Evolutionary conservation across 2,797 vertebrate genomes (phyloP).

Genomic region (Chelonia mydas): DNA sequence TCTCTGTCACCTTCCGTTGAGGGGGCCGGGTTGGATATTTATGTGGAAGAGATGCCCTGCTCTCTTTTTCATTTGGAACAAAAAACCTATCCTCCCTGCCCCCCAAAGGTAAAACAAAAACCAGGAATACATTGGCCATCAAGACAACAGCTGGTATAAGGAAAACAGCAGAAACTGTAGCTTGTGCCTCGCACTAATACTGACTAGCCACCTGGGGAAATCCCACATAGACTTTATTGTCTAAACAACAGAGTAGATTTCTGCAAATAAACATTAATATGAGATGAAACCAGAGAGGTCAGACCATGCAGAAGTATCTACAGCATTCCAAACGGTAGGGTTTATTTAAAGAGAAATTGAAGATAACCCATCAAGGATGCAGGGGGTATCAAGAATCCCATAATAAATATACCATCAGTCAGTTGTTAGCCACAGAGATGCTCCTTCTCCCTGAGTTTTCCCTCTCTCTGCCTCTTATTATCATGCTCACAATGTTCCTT

Average conservation of each 20-base stretch:
- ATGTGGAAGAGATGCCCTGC: background rate
- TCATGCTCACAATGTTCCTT: accelerated
- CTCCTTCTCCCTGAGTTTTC: accelerated
- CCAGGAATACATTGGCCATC: background rate
- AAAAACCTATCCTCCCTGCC: background rate
- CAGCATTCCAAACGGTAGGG: background rate
- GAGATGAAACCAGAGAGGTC: accelerated
- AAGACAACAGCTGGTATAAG: slow-evolving; percentile 53
- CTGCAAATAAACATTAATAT: background rate
- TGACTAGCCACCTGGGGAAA: background rate
- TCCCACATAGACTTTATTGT: background rate
- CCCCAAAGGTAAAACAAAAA: slow-evolving; percentile 1
- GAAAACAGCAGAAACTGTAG: background rate
- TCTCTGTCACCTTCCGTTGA: slow-evolving; percentile 14
- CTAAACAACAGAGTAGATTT: slow-evolving; percentile 29
- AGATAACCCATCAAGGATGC: background rate
- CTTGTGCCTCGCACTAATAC: background rate
- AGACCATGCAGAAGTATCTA: background rate
- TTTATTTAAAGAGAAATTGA: background rate
- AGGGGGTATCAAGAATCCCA: accelerated
- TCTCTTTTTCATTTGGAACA: background rate
- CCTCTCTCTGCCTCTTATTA: background rate
- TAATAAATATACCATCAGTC: accelerated
- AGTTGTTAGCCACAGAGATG: background rate
- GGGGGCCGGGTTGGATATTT: background rate